Conservation (phyloP, 2,888 invertebrate genomes). For the Leucophenga maculata region DNA sequence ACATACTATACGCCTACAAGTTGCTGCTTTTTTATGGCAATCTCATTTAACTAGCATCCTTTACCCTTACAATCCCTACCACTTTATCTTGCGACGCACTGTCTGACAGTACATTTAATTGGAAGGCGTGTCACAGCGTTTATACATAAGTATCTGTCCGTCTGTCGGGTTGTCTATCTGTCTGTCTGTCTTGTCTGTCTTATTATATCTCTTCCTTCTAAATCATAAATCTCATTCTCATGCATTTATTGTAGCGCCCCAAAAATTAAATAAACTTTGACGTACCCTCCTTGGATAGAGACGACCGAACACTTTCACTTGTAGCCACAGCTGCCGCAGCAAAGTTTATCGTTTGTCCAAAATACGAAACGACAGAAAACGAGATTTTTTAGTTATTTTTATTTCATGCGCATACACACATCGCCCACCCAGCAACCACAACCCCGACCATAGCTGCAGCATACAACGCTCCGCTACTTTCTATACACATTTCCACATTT, state of each 20-base stretch:
- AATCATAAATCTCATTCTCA: constrained; percentile 14
- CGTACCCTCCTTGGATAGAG: background rate
- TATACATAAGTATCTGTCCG: background rate
- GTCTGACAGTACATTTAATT: constrained; percentile 5
- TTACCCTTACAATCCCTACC: background rate
- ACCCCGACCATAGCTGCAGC: too few relatives aligned
- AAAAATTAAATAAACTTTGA: constrained; percentile 15
- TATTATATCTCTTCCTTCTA: constrained; percentile 10
- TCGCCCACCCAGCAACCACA: too few relatives aligned
- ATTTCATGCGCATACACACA: constrained; percentile 51
- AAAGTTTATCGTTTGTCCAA: constrained; percentile 52
- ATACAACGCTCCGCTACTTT: background rate
- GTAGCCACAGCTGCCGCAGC: constrained; percentile 60
- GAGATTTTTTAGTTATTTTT: constrained; percentile 33
- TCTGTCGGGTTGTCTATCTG: background rate
- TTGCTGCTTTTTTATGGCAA: background rate
- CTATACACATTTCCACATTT: background rate
- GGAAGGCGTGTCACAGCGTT: background rate
- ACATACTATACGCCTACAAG: background rate
- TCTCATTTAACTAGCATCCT: background rate
- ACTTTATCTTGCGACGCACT: too few relatives aligned
- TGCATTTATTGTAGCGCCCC: constrained; percentile 4
- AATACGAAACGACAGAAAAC: constrained; percentile 17
- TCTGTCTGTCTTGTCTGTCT: background rate
- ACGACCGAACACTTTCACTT: constrained; percentile 43